Conservation (phyloP, 1,140 invertebrate genomes). For the Sweltsa coloradensis region DNA sequence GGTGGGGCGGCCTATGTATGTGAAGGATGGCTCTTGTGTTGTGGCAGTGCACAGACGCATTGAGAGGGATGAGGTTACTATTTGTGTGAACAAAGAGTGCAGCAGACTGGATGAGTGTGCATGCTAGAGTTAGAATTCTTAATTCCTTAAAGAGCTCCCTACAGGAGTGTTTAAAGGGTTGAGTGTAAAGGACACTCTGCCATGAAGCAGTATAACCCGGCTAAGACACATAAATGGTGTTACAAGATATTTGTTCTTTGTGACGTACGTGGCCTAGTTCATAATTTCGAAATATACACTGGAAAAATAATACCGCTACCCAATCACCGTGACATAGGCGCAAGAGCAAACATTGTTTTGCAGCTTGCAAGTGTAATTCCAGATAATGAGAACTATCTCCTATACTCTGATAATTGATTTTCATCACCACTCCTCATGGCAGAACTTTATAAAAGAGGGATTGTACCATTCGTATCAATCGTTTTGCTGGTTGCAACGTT, state of each 20-base stretch:
- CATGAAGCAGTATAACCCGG: conserved; percentile 30
- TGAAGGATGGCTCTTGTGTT: no score
- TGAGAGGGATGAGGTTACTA: no score
- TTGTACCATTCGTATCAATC: conserved; percentile 19
- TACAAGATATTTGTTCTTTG: conserved; percentile 30
- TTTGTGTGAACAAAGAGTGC: no score
- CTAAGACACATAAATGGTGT: conserved; percentile 31
- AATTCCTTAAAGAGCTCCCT: no score
- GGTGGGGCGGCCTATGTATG: no score
- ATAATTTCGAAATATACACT: conserved; percentile 31
- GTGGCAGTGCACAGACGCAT: no score
- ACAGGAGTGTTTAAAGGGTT: no score
- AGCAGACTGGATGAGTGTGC: no score
- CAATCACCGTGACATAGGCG: neutral
- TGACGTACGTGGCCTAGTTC: conserved; percentile 24
- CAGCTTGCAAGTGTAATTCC: neutral
- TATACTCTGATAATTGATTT: conserved; percentile 27
- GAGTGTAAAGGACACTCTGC: conserved; percentile 28
- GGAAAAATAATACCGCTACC: conserved; percentile 13
- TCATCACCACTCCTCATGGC: conserved; percentile 19
- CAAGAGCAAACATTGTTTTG: neutral
- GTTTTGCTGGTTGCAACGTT: conserved; percentile 18
- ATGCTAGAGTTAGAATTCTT: no score
- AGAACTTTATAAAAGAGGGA: conserved; percentile 21
- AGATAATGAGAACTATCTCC: neutral